phyloP scores from a whole-genome alignment of 2,888 invertebrate genomes.

The Flexamia atlantica region DNA sequence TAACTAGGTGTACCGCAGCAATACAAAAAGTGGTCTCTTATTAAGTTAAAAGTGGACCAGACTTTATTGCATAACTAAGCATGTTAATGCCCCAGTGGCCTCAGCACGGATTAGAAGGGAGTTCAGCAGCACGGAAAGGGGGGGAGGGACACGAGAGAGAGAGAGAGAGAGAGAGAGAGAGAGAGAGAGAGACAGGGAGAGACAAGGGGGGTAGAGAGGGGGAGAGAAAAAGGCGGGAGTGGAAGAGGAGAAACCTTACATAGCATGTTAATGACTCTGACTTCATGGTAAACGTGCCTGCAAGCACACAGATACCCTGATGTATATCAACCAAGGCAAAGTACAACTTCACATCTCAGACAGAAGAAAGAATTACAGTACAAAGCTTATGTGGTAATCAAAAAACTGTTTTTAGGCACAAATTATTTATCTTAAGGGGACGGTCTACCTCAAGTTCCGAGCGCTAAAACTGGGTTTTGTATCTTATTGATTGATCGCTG shows the following conservation, averaged over 20 bases:
- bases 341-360: not conserved
- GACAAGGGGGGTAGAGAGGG: too few species aligned
- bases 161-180: not conserved
- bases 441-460: too few species aligned
- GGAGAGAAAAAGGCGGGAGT: not conserved
- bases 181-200: too few species aligned
- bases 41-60: not conserved
- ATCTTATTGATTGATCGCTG: too few species aligned
- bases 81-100: constrained; percentile 16
- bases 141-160: not conserved
- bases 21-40: not conserved
- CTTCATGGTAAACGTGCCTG: not conserved
- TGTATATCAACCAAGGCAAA: not conserved
- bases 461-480: too few species aligned
- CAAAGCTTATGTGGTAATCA: too few species aligned
- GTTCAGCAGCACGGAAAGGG: not conserved
- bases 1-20: too few species aligned
- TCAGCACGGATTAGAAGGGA: constrained; percentile 20
- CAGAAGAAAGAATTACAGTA: too few species aligned
- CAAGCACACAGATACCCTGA: not conserved
- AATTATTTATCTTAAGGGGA: too few species aligned
- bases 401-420: too few species aligned
- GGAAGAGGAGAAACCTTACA: constrained; percentile 5
- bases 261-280: constrained; percentile 12
- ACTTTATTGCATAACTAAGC: constrained; percentile 25